A percentile compares a stretch with the other conserved stretches of the same genome.
Evolutionary conservation across 2,888 invertebrate species (phyloP).

Genomic region (Nomada fabriciana): DNA sequence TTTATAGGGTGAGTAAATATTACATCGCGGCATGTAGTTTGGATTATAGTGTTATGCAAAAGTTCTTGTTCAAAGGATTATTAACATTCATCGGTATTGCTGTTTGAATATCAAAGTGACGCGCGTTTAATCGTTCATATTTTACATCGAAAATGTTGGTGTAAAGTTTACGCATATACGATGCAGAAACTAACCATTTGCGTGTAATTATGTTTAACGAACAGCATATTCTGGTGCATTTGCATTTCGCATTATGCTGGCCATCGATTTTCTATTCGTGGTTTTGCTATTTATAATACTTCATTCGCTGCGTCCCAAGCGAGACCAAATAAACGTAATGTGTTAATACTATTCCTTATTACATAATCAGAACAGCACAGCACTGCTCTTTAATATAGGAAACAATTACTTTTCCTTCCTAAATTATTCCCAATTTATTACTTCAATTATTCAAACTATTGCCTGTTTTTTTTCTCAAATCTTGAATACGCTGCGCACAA

Average conservation of each 20-base stretch:
- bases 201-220: slow-evolving; percentile 24
- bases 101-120: neutral
- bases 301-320: neutral
- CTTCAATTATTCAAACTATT: no score
- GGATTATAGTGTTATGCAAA: neutral
- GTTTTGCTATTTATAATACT: neutral
- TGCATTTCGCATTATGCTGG: neutral
- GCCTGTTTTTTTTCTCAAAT: no score
- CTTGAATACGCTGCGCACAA: no score
- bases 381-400: no score
- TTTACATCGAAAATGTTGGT: neutral
- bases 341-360: no score
- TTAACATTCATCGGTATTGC: neutral
- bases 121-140: slow-evolving; percentile 1
- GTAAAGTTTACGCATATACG: neutral
- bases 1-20: neutral
- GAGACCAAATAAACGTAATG: neutral
- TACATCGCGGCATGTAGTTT: neutral
- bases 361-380: no score
- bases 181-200: neutral
- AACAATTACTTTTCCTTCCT: no score
- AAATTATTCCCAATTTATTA: no score
- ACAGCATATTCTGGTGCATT: slow-evolving; percentile 8
- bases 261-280: neutral
- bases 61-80: neutral